Evolutionary conservation across 2,888 invertebrate genomes (phyloP).

Genomic region (Eristalinus aeneus): DNA sequence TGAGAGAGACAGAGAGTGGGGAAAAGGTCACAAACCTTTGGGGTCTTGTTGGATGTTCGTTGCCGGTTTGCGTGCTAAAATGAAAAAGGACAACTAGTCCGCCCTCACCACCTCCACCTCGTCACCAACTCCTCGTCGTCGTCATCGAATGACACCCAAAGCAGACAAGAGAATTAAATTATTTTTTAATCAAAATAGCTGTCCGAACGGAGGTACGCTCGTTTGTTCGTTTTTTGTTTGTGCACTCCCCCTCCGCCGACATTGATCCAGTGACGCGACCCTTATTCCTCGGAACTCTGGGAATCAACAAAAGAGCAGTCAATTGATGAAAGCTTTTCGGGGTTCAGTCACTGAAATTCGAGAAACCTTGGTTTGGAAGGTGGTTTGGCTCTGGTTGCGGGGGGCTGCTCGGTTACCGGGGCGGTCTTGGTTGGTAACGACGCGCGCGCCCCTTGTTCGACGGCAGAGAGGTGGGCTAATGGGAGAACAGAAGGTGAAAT

Average conservation of each 20-base stretch:
- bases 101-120: too few relatives aligned
- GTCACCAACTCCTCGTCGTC: too few relatives aligned
- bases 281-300: background rate
- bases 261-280: slow-evolving; percentile 18
- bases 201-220: slow-evolving; percentile 55
- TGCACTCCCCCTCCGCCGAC: background rate
- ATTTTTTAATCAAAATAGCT: slow-evolving; percentile 71
- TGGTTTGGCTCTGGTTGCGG: background rate
- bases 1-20: slow-evolving; percentile 6
- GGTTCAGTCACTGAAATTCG: slow-evolving; percentile 50
- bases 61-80: too few relatives aligned
- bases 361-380: background rate
- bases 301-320: slow-evolving; percentile 65
- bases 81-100: slow-evolving; percentile 8
- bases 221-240: background rate
- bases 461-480: slow-evolving; percentile 30
- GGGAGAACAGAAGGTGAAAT: slow-evolving; percentile 65
- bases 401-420: slow-evolving; percentile 24
- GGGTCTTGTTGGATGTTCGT: background rate
- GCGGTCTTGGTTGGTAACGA: slow-evolving; percentile 11
- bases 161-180: slow-evolving; percentile 61
- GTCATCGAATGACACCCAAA: slow-evolving; percentile 28
- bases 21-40: slow-evolving; percentile 69
- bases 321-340: slow-evolving; percentile 62
- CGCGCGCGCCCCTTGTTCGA: background rate